Conservation (phyloP, 2,113 vertebrate species). For the Oreochromis niloticus region DNA sequence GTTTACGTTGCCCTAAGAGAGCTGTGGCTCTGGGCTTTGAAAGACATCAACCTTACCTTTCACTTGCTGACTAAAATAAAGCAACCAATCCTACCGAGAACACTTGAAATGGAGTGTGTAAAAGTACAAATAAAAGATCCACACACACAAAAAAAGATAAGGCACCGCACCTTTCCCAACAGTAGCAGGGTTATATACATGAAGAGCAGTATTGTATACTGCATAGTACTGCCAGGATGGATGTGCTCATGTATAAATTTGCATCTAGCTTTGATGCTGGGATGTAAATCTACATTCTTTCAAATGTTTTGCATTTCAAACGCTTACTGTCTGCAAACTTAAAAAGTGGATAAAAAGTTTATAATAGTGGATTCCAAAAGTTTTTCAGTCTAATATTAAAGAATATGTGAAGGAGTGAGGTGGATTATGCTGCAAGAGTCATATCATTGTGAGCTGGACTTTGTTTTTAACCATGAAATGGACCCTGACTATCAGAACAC, state of each 20-base stretch:
- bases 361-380: background rate
- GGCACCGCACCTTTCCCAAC: background rate
- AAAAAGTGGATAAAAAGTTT: background rate
- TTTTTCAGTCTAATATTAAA: background rate
- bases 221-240: background rate
- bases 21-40: slow-evolving; percentile 11
- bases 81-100: background rate
- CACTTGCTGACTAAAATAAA: slow-evolving; percentile 1
- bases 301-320: background rate
- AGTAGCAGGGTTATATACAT: background rate
- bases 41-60: slow-evolving; percentile 3
- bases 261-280: slow-evolving; percentile 15
- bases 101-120: background rate
- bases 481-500: background rate
- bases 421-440: background rate
- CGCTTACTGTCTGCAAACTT: background rate
- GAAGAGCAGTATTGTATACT: background rate
- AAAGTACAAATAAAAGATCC: background rate
- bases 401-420: background rate
- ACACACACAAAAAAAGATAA: background rate
- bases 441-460: background rate
- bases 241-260: background rate
- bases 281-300: background rate
- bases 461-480: background rate
- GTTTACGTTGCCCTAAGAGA: background rate